Conservation (phyloP, 2,797 vertebrate genomes). For the Triplophysa yarkandensis region DNA sequence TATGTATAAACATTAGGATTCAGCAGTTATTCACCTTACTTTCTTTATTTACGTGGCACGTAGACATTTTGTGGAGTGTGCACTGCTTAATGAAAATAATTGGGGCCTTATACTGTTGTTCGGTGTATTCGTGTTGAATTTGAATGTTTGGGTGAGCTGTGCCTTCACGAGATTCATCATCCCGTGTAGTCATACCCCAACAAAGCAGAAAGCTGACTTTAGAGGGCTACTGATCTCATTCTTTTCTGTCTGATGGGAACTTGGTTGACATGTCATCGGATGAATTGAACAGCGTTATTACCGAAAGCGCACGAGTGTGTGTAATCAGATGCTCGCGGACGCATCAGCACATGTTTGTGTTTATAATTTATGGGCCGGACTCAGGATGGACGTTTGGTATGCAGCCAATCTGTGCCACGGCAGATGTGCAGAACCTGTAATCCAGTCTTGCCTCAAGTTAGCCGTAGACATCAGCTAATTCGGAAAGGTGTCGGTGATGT, state of each 20-base stretch:
- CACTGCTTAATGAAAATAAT: not conserved
- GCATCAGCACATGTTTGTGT: constrained; percentile 38
- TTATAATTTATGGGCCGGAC: constrained; percentile 54
- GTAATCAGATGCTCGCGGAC: constrained; percentile 25
- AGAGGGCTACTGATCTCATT: not conserved
- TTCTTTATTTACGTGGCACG: not conserved
- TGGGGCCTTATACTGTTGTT: not conserved
- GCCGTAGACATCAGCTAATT: constrained; percentile 62
- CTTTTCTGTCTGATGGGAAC: not conserved
- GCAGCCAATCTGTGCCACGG: constrained; percentile 63
- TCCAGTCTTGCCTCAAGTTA: constrained; percentile 63
- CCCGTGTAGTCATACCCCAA: not conserved
- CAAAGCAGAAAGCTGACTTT: not conserved
- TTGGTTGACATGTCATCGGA: constrained; percentile 2
- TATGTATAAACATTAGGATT: not conserved
- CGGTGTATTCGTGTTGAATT: not conserved
- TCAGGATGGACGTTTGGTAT: constrained; percentile 63
- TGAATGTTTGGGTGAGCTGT: not conserved
- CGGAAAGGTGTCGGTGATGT: constrained; percentile 64
- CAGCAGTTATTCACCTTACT: not conserved
- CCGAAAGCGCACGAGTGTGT: not conserved
- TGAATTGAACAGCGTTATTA: not conserved
- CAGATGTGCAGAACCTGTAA: constrained; percentile 71
- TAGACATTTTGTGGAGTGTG: not conserved
- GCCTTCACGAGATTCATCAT: not conserved